A percentile compares a stretch with the other conserved stretches of the same genome.
Conservation (phyloP, 2,113 vertebrate species). For the Rhinoptilus africanus region DNA sequence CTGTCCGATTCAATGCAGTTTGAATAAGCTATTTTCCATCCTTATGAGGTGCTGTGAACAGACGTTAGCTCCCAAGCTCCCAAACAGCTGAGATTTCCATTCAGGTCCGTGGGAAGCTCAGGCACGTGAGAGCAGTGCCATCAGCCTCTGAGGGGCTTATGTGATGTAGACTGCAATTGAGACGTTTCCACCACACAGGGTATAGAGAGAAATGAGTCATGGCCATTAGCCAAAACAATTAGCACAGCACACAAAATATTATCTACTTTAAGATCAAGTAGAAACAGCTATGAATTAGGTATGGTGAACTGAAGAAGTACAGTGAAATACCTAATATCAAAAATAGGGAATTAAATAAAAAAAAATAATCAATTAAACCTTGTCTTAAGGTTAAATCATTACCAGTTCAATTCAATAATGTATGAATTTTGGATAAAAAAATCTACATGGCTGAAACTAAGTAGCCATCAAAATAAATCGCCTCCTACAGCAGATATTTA, state of each 20-base stretch:
- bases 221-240: background rate
- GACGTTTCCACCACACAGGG: background rate
- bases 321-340: background rate
- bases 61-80: background rate
- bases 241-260: background rate
- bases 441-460: background rate
- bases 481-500: background rate
- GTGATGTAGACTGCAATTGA: background rate
- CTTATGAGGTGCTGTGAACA: background rate
- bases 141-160: background rate
- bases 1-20: background rate
- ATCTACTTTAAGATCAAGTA: background rate
- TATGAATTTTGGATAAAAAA: background rate
- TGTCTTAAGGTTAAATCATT: background rate
- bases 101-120: background rate
- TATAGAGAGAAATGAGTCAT: background rate
- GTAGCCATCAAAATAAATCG: background rate
- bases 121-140: accelerated
- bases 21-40: background rate
- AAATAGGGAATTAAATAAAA: accelerated
- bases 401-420: background rate
- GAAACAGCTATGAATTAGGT: background rate
- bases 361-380: background rate
- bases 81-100: background rate
- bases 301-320: background rate